Evolutionary conservation across 2,113 vertebrate genomes (phyloP).

Genomic region (Pristiophorus japonicus): DNA sequence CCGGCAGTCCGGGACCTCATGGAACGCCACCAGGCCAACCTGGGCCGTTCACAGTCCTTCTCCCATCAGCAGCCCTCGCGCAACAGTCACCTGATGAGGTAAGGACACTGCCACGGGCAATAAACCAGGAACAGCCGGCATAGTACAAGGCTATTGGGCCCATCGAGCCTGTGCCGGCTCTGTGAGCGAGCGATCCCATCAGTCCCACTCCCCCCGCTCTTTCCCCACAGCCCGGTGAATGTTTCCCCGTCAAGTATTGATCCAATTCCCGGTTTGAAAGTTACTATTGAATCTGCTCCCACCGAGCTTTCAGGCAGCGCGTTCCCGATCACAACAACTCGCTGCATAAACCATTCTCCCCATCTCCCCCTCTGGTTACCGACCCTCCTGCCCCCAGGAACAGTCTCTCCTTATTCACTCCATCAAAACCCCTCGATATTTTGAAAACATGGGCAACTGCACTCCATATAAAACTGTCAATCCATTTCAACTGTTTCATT

Average conservation of each 20-base stretch:
- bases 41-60: constrained; percentile 88
- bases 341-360: background rate
- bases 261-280: background rate
- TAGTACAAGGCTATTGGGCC: background rate
- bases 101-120: background rate
- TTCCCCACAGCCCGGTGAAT: background rate
- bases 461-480: no score
- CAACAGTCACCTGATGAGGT: constrained; percentile 83
- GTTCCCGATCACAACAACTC: background rate
- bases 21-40: constrained; percentile 67
- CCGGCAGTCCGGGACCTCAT: constrained; percentile 77
- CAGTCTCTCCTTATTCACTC: no score
- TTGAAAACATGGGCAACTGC: no score
- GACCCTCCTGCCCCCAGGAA: no score
- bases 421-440: no score
- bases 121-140: background rate
- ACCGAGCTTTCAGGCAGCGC: background rate
- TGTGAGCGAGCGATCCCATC: background rate
- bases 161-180: background rate
- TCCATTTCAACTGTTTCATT: no score
- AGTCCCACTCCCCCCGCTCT: background rate
- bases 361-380: background rate
- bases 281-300: background rate
- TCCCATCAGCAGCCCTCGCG: constrained; percentile 87
- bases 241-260: background rate